Percentiles rank a stretch among this genome's conserved stretches.
Evolutionary conservation across 2,888 invertebrate species (phyloP).

Genomic region (Lithophane socia): DNA sequence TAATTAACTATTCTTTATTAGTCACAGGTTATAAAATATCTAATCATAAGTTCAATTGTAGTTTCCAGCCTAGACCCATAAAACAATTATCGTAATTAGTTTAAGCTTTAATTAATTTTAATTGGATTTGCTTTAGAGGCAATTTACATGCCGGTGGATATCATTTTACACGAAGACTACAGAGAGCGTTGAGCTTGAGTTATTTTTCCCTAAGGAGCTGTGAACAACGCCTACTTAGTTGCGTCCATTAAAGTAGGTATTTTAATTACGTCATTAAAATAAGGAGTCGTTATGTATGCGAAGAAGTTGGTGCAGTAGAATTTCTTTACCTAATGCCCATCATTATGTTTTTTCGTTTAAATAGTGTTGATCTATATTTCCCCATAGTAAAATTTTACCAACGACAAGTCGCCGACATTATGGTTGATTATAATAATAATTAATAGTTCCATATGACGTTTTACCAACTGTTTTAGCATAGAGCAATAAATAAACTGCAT

Average conservation of each 20-base stretch:
- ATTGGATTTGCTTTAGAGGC: slow-evolving; percentile 30
- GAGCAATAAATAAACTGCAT: slow-evolving; percentile 38
- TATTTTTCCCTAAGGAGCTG: slow-evolving; percentile 34
- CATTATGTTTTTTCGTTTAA: background rate
- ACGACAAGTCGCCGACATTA: background rate
- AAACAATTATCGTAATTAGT: slow-evolving; percentile 44
- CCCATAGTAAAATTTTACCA: slow-evolving; percentile 1
- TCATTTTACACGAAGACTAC: slow-evolving; percentile 21
- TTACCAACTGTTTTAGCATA: slow-evolving; percentile 26
- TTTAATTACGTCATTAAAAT: slow-evolving; percentile 25
- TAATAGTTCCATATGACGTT: slow-evolving; percentile 9
- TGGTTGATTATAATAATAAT: slow-evolving; percentile 10
- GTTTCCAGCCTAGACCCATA: slow-evolving; percentile 43
- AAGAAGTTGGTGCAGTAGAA: background rate
- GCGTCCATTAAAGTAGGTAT: background rate
- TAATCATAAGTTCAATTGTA: slow-evolving; percentile 35
- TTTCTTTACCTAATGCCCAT: background rate
- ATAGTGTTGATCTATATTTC: background rate
- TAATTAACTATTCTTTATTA: slow-evolving; percentile 30
- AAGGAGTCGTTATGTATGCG: background rate
- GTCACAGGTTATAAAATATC: slow-evolving; percentile 10
- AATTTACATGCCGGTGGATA: slow-evolving; percentile 42
- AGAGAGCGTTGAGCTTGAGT: slow-evolving; percentile 19
- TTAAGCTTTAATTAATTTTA: slow-evolving; percentile 34
- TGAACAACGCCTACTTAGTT: slow-evolving; percentile 7